Base-by-base conservation (phyloP, 2,113 vertebrate genomes). In the Perca fluviatilis region DNA sequence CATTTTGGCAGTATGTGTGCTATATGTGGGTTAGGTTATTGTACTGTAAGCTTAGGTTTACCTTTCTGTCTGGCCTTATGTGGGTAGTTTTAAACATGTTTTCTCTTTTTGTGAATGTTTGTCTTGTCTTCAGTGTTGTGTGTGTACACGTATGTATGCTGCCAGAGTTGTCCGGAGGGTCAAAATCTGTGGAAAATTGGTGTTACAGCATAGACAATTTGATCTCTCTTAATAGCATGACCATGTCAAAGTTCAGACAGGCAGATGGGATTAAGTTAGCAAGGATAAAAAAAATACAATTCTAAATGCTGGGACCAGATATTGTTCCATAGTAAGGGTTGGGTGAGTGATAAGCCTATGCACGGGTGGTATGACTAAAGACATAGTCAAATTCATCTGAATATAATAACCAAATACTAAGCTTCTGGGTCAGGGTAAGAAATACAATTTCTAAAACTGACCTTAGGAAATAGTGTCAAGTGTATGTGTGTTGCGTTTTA, bases 261-360 rank as follows among this genome's bases (percentile, higher is more conserved):
- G 74, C 79, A 87, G 82, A 80, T 80, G 46, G 75, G 87, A 91
- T 93, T 91, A 86, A 16, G 70, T 80, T 88, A 78, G 16, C 6
- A 10, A 77, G 80, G 89, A 88, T 91, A 63, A 93, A 85, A 87
- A 87, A 81, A 89, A 88, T 87, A 80, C 70, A 64, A 46, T 87
- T 87, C 53, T 73, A 58, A 78, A 79, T 79, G 49, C 62, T 69
- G 57, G 54, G 47, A 57, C 50, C 80, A 77, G 74, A 84, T 90
- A 84, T 91, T 73, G 54, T 75, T 74, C 36, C 16, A 83, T 63
- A 71, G 60, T 40, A 77, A 61, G 46, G 67, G 73, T 23, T 77
- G 77, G 33, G 73, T 86, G 56, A 64, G 53, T 87, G 49, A 87
- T 82, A 74, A 81, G 84, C 47, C 58, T 82, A 62, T 69, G 57